A percentile compares a stretch with the other conserved stretches of the same genome.
These are phyloP conservation scores for Pemphredon lugubris DNA, from an alignment of 2,888 invertebrate species.

Conservation along the genomic window DNA sequence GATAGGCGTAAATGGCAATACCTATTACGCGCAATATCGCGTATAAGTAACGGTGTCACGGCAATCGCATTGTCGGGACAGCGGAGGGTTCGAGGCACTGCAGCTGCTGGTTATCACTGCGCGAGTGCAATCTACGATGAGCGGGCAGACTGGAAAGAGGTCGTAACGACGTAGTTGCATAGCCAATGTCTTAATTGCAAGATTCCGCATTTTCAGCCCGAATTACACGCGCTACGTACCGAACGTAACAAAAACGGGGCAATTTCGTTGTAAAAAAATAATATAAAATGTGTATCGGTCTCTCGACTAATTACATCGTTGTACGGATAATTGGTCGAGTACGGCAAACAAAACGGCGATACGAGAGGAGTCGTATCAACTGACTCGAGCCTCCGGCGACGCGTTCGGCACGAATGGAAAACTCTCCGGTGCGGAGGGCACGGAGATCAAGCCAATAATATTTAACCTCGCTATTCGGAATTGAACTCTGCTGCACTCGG, in stretches of 20 bases:
- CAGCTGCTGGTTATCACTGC: constrained; percentile 77
- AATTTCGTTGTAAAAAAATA: too few relatives aligned
- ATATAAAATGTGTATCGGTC: too few relatives aligned
- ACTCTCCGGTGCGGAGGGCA: too few relatives aligned
- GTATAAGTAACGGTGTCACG: constrained; percentile 51
- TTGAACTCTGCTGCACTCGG: not conserved
- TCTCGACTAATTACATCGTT: too few relatives aligned
- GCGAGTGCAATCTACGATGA: constrained; percentile 63
- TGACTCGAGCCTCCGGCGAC: too few relatives aligned
- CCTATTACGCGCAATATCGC: constrained; percentile 41
- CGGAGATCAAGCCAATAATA: constrained; percentile 22
- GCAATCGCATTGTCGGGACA: constrained; percentile 68
- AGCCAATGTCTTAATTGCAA: constrained; percentile 59
- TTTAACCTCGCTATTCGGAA: constrained; percentile 5
- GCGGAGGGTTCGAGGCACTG: constrained; percentile 65
- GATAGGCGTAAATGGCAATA: constrained; percentile 32
- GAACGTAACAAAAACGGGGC: too few relatives aligned
- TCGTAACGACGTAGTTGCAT: constrained; percentile 57
- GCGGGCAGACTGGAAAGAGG: constrained; percentile 33
- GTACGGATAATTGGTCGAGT: too few relatives aligned
- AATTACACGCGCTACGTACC: too few relatives aligned
- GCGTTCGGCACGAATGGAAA: too few relatives aligned
- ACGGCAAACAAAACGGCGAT: too few relatives aligned
- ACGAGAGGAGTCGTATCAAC: too few relatives aligned
- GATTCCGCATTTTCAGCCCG: constrained; percentile 38